Base-by-base conservation (phyloP, 2,113 vertebrate genomes). In the Indicator indicator region DNA sequence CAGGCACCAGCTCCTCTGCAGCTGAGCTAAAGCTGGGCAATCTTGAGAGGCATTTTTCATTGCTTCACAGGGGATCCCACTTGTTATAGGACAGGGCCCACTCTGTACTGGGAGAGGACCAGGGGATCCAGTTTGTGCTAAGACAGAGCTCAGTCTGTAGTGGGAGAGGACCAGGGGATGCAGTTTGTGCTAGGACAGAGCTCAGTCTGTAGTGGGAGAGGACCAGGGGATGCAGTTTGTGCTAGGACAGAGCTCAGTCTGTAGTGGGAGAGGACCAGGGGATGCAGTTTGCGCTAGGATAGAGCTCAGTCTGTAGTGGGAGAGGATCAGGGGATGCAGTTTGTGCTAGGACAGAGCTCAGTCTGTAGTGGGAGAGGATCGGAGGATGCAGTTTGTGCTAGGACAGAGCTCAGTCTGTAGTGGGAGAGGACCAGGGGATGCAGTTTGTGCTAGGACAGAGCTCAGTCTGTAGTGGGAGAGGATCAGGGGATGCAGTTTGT, bases 31-130 rank as follows among this genome's bases (percentile, higher is more conserved):
- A 1, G 6, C 4, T 2, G 30, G 44, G 42, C 27, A 12, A 52
- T 10, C 6, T 48, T 16, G 0, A 58, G 50, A 36, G 36, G 23
- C 0, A 0, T 6, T 44, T 26, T 9, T 12, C 0, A 3, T n/a
- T 38, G 36, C 13, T 32, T 32, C 40, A 40, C 24, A 42, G 38
- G 36, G 24, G 38, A 64, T 19, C 16, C 38, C n/a, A 12, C 32
- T 18, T 42, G 63, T 20, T 30, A 38, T 19, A 11, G 63, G 38
- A 28, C 38, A 42, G 62, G 62, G 62, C 62, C 33, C 27, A 64
- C 11, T 12, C 48, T 50, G 11, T 50, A 50, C 56, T 58, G 30
- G 30, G 30, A 32, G 56, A 30, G 30, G 28, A 32, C 9, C 27
- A 44, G 40, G 28, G 26, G 28, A 44, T 21, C 8, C 40, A 44